Evolutionary conservation across 2,797 vertebrate genomes (phyloP).

Genomic region (Chelon auratus): DNA sequence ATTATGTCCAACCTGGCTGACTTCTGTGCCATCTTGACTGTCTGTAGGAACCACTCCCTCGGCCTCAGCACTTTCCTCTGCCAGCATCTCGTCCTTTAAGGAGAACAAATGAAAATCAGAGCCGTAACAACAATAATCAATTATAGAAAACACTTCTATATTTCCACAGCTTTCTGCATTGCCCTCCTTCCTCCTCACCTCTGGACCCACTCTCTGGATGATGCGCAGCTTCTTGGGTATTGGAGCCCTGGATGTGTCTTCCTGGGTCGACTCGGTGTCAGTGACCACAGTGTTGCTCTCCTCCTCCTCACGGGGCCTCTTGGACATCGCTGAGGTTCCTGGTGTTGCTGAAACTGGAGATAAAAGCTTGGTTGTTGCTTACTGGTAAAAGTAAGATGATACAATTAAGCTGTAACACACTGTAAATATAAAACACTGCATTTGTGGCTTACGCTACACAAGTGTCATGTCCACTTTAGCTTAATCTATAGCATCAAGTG

Average conservation of each 20-base stretch:
- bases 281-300: conserved; percentile 85
- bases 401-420: too few relatives aligned
- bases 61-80: conserved; percentile 91
- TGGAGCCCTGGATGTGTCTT: conserved; percentile 91
- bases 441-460: too few relatives aligned
- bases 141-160: neutral
- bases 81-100: conserved; percentile 90
- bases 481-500: too few relatives aligned
- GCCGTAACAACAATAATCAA: neutral
- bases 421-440: too few relatives aligned
- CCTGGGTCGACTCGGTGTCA: conserved; percentile 86
- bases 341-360: conserved; percentile 92
- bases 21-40: conserved; percentile 90
- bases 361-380: neutral
- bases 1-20: conserved; percentile 85
- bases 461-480: too few relatives aligned
- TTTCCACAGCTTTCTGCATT: neutral
- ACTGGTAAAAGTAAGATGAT: too few relatives aligned
- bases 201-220: conserved; percentile 91
- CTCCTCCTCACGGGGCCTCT: conserved; percentile 95
- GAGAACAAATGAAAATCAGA: conserved; percentile 1
- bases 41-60: conserved; percentile 90
- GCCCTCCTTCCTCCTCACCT: conserved; percentile 79
- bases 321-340: conserved; percentile 89
- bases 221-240: conserved; percentile 92